Evolutionary conservation across 2,888 invertebrate species (phyloP).

Genomic region (Hirtodrosophila trivittata): DNA sequence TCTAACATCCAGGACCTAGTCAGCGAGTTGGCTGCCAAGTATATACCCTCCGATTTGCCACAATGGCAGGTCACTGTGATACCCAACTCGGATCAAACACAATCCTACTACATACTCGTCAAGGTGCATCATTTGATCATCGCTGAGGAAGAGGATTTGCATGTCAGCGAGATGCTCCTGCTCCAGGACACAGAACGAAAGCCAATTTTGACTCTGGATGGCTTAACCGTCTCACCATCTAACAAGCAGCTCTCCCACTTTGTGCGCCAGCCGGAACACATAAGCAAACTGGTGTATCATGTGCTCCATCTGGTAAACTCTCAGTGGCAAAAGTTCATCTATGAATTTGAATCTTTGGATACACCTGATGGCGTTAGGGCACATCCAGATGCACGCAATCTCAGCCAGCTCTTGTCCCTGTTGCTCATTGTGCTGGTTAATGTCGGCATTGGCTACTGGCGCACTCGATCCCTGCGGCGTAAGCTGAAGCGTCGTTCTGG

Average conservation of each 20-base stretch:
- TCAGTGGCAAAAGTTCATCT: constrained; percentile 92
- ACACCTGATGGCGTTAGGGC: constrained; percentile 85
- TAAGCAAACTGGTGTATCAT: constrained; percentile 88
- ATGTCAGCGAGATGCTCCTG: constrained; percentile 90
- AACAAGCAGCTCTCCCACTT: constrained; percentile 84
- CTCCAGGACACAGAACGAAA: constrained; percentile 83
- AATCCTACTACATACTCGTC: constrained; percentile 87
- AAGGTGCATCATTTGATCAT: constrained; percentile 91
- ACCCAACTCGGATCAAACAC: constrained; percentile 82
- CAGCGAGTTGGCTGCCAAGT: constrained; percentile 91
- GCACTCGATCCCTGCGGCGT: constrained; percentile 68
- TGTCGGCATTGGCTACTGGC: constrained; percentile 87
- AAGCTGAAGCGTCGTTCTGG: constrained; percentile 56
- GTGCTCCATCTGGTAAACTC: constrained; percentile 88
- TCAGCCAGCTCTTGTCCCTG: constrained; percentile 85
- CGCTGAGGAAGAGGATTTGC: constrained; percentile 88
- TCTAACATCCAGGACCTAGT: constrained; percentile 91
- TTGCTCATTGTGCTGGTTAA: constrained; percentile 87
- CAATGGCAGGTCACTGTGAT: constrained; percentile 93
- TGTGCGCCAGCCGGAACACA: constrained; percentile 86
- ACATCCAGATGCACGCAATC: constrained; percentile 68
- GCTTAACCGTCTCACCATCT: constrained; percentile 16
- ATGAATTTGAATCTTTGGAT: constrained; percentile 91
- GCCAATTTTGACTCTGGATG: constrained; percentile 58
- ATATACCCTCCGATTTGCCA: constrained; percentile 88